Conservation (phyloP, 2,797 vertebrate species). For the Gymnopithys bicolor region DNA sequence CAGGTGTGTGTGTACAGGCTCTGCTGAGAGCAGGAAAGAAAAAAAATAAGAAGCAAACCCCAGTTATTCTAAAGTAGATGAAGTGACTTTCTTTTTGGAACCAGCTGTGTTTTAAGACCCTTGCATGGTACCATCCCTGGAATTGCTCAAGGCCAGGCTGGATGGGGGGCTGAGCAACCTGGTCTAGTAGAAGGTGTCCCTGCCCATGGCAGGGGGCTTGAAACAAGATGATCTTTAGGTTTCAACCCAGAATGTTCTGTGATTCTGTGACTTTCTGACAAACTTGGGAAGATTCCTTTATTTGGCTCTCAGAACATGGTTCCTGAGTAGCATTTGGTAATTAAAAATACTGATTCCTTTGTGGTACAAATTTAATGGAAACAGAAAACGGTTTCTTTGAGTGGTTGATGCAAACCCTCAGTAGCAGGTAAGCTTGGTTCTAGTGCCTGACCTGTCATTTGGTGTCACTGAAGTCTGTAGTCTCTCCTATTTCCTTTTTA, state of each 20-base stretch:
- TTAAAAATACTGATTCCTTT: not conserved
- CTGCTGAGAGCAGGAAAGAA: not conserved
- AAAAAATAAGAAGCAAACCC: not conserved
- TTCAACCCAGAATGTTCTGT: not conserved
- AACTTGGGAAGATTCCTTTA: not conserved
- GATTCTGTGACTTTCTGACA: not conserved
- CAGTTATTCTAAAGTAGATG: not conserved
- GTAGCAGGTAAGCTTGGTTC: not conserved
- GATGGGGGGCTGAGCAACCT: not conserved
- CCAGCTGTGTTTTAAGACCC: not conserved
- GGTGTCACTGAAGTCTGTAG: not conserved
- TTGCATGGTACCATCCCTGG: not conserved
- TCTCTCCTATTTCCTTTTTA: not conserved
- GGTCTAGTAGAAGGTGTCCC: not conserved
- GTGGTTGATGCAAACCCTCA: not conserved
- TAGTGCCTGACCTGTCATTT: not conserved
- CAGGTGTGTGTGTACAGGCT: not conserved
- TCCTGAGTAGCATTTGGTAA: not conserved
- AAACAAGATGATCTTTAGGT: not conserved
- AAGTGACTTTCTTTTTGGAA: not conserved
- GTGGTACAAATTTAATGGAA: not conserved
- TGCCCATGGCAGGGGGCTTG: not conserved
- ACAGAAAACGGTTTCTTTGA: not conserved
- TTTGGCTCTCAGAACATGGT: not conserved
- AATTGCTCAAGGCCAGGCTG: not conserved